Evolutionary conservation across 2,888 invertebrate genomes (phyloP), one percentile per base, ranked within the genome.

Genomic region (Cyclophora punctaria): DNA sequence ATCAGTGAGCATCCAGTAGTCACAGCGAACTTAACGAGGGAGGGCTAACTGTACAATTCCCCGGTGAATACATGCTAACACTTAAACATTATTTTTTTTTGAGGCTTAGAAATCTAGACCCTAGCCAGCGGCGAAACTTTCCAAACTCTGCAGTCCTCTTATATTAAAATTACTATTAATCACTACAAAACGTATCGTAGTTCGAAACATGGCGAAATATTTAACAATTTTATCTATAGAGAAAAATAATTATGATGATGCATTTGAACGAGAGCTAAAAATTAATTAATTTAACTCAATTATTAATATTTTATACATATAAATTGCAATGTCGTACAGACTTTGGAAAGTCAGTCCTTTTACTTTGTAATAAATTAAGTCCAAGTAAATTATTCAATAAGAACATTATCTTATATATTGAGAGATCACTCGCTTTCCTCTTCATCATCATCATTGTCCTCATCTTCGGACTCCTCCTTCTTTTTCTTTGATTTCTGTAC

Each of bases 381-480:
- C 83, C 81, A 83, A 85, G 85, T 84, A 85, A 88, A 86, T 85
- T 85, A 87, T 84, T 86, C 82, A 85, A 80, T 86, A 86, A 83
- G 87, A 89, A 84, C 88, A 86, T 84, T 78, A 71, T 37, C 37
- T 78, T 80, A 66, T 62, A 67, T 69, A 64, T 73, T 69, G 75
- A 76, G 87, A 86, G 87, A 87, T 90, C 91, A 91, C 85, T 92
- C 91, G 89, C 92, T 91, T 74, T 91, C 91, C 66, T 92, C 92
- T 55, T 90, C 92, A 59, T 90, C 90, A 50, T 92, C 92, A 53
- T 90, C 90, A 52, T 91, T 92, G 41, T 91, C 92, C 55, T 91
- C 91, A 49, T 92, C 91, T 41, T 92, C 92, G 1, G 89, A 89
- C 68, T 91, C 91, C 71, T 89, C 91, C 91, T 89, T 92, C 90